Percentiles rank a stretch among this genome's conserved stretches.
Conservation (phyloP, 2,797 vertebrate genomes). For the Vespertilio murinus region DNA sequence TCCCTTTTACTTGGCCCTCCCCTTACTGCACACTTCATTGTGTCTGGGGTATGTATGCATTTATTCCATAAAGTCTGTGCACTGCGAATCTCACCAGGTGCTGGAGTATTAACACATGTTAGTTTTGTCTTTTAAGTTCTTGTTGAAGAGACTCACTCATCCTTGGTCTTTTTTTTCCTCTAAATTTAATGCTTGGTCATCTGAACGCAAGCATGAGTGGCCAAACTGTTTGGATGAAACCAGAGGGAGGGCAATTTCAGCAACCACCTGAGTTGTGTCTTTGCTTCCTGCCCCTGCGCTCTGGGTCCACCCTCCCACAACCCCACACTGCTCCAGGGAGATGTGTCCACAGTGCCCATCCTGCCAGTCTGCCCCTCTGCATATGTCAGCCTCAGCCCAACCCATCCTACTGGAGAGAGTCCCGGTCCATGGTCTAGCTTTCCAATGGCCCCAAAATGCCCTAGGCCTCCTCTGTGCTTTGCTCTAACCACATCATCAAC, state of each 20-base stretch:
- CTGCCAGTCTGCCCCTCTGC: background rate
- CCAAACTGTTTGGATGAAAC: background rate
- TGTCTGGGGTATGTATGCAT: background rate
- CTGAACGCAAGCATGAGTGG: background rate
- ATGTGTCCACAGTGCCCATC: accelerated
- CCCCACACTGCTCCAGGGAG: too few relatives aligned
- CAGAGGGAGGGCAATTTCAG: background rate
- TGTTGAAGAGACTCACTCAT: background rate
- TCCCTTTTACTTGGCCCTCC: background rate
- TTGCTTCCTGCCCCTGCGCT: background rate
- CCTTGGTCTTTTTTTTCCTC: background rate
- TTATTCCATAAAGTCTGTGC: background rate
- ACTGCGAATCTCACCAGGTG: background rate
- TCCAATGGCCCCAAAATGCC: background rate
- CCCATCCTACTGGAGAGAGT: background rate
- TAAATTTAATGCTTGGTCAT: background rate
- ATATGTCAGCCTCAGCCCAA: background rate
- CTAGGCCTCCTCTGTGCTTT: background rate
- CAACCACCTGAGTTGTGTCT: background rate
- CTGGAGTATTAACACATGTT: background rate
- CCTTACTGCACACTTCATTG: background rate
- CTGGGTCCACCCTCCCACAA: background rate
- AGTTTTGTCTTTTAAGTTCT: background rate
- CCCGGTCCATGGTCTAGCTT: accelerated
- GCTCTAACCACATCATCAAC: too few relatives aligned